Conservation (phyloP, 2,113 vertebrate genomes). For the Gorsachius goisagi region DNA sequence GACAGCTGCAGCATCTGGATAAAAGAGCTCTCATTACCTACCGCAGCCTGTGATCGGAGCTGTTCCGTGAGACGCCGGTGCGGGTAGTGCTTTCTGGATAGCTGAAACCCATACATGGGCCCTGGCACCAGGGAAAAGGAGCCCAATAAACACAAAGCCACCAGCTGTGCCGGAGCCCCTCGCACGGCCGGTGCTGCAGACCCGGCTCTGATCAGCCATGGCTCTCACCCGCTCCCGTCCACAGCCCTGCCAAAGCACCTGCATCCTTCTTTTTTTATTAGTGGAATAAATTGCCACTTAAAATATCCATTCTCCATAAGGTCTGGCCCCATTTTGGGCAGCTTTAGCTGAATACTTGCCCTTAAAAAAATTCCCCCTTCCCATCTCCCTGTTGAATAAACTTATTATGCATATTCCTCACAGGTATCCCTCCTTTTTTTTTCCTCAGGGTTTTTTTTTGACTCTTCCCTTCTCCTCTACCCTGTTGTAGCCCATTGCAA, state of each 20-base stretch:
- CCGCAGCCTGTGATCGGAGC: background rate
- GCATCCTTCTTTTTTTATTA: constrained; percentile 35
- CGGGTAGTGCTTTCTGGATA: background rate
- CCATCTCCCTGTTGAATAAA: background rate
- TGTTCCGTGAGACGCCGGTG: background rate
- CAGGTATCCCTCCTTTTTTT: background rate
- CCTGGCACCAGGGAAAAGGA: background rate
- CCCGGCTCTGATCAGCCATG: background rate
- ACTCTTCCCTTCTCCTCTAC: background rate
- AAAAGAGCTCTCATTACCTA: background rate
- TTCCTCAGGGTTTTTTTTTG: background rate
- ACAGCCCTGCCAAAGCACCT: background rate
- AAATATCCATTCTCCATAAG: background rate
- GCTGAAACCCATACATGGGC: background rate
- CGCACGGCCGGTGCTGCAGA: background rate
- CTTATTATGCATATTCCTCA: background rate
- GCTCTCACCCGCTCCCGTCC: background rate
- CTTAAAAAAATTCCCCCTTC: background rate
- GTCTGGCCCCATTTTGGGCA: constrained; percentile 19
- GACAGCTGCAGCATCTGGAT: background rate
- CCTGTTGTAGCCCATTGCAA: background rate
- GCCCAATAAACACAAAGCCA: background rate
- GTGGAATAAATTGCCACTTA: constrained; percentile 49
- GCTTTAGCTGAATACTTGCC: constrained; percentile 8
- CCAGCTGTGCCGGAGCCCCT: background rate